Percentiles rank a stretch among this genome's conserved stretches.
Evolutionary conservation across 2,113 vertebrate genomes (phyloP).

Genomic region (Prinia subflava): DNA sequence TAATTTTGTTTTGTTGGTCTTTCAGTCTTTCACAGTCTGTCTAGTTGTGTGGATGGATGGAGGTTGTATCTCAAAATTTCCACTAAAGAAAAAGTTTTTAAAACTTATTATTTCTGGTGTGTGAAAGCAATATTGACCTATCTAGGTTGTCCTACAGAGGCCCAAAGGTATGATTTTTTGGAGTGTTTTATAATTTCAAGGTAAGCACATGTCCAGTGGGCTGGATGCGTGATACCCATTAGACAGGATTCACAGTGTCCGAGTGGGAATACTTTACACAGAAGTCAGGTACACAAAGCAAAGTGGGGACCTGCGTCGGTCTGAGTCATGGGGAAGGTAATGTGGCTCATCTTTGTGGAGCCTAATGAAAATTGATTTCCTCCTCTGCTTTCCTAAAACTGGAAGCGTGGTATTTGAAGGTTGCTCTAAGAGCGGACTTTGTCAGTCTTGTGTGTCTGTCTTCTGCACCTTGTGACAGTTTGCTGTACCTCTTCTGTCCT

Average conservation of each 20-base stretch:
- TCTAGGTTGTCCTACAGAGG: background rate
- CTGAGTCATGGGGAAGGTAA: background rate
- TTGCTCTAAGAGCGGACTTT: constrained; percentile 20
- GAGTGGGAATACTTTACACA: background rate
- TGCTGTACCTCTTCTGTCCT: background rate
- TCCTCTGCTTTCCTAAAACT: background rate
- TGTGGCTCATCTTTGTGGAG: constrained; percentile 4
- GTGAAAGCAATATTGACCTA: constrained; percentile 24
- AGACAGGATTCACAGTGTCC: background rate
- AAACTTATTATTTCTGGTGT: constrained; percentile 29
- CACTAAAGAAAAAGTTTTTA: constrained; percentile 1
- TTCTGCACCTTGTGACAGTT: background rate
- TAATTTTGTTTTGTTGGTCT: constrained; percentile 60
- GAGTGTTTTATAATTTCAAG: background rate
- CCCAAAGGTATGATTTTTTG: background rate
- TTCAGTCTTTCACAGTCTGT: constrained; percentile 57
- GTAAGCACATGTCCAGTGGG: background rate
- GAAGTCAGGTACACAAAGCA: background rate
- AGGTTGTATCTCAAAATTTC: constrained; percentile 47
- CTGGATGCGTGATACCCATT: background rate
- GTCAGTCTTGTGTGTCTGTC: background rate
- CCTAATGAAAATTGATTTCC: constrained; percentile 34
- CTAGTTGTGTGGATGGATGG: constrained; percentile 38
- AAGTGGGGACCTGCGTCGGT: background rate
- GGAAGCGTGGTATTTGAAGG: constrained; percentile 25